phyloP scores from a whole-genome alignment of 1,140 invertebrate species.

The Hylaeus anthracinus region DNA sequence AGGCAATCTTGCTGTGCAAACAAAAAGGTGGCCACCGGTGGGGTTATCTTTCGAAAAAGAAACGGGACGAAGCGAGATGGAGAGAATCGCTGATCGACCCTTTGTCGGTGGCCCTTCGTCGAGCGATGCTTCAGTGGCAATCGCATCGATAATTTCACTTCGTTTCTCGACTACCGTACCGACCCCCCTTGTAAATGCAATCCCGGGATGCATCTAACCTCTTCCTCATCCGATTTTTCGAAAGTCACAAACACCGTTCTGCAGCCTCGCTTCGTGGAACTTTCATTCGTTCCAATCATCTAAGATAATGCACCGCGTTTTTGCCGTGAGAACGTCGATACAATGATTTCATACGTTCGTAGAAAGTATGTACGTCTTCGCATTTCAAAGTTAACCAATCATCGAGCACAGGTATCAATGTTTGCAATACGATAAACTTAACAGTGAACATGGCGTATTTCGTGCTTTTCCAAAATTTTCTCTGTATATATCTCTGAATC shows the following conservation, averaged over 20 bases:
- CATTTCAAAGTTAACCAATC: too few species aligned
- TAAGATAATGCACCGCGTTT: slow-evolving; percentile 16
- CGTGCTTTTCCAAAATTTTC: too few species aligned
- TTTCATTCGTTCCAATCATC: slow-evolving; percentile 35
- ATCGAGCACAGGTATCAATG: too few species aligned
- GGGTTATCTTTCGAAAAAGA: slow-evolving; percentile 63
- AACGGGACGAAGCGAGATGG: slow-evolving; percentile 30
- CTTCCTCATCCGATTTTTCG: slow-evolving; percentile 33
- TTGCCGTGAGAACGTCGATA: slow-evolving; percentile 28
- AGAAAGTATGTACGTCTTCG: neutral
- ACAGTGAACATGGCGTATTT: too few species aligned
- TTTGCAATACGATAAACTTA: too few species aligned
- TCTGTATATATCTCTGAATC: too few species aligned
- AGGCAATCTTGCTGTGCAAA: slow-evolving; percentile 71
- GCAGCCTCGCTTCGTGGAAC: slow-evolving; percentile 10
- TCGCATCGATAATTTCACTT: slow-evolving; percentile 70
- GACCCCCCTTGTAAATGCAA: slow-evolving; percentile 40
- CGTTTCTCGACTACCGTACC: slow-evolving; percentile 60
- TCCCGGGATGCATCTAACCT: slow-evolving; percentile 29
- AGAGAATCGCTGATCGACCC: slow-evolving; percentile 63
- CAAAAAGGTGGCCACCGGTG: slow-evolving; percentile 67
- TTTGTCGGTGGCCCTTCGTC: slow-evolving; percentile 61
- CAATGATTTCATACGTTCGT: neutral
- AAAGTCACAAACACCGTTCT: neutral
- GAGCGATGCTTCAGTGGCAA: slow-evolving; percentile 68